Evolutionary conservation across 2,113 vertebrate genomes (phyloP).

Genomic region (Microcebus jonahi): DNA sequence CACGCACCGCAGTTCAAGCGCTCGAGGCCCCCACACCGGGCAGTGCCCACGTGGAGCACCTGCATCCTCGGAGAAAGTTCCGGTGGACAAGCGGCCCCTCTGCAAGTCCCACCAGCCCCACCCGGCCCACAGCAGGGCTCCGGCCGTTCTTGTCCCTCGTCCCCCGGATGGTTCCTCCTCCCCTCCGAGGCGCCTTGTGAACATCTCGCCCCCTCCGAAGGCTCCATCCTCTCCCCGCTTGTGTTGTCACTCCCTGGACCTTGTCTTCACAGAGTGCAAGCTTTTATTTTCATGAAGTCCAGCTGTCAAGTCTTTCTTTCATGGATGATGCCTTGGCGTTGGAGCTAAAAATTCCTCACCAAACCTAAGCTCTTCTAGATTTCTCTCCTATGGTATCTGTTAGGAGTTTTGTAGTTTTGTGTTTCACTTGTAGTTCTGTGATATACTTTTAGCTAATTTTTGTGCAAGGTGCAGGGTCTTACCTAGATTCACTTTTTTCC

Average conservation of each 20-base stretch:
- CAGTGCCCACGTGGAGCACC: background rate
- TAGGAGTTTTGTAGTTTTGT: background rate
- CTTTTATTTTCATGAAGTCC: background rate
- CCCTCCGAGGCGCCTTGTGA: background rate
- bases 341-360: background rate
- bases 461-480: no score
- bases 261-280: background rate
- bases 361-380: background rate
- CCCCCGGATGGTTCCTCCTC: background rate
- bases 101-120: background rate
- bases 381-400: background rate
- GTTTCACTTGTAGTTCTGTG: background rate
- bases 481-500: background rate
- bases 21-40: background rate
- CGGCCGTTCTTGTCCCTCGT: background rate
- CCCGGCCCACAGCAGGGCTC: background rate
- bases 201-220: background rate
- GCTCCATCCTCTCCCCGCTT: background rate
- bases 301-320: background rate
- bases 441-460: background rate
- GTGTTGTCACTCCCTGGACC: background rate
- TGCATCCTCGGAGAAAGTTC: background rate
- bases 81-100: background rate
- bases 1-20: background rate
- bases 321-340: background rate